Conservation (phyloP, 2,888 invertebrate genomes). For the Incurvaria masculella region DNA sequence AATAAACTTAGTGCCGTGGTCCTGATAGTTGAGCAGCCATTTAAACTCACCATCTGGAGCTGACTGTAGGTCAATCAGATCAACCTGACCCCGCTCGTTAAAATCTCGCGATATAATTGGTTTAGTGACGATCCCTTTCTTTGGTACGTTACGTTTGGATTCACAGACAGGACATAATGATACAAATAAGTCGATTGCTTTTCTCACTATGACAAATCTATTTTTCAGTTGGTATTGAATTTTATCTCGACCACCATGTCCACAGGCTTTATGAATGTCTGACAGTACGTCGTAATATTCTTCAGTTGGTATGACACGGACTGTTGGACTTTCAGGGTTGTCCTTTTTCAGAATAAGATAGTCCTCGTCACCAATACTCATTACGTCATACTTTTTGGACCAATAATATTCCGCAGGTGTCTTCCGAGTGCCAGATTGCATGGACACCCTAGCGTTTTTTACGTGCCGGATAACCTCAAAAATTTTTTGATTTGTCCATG, state of each 20-base stretch:
- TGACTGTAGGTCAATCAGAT: conserved; percentile 23
- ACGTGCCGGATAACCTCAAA: background rate
- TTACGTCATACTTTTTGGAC: conserved; percentile 15
- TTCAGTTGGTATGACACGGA: conserved; percentile 15
- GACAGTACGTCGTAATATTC: conserved; percentile 16
- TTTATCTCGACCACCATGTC: background rate
- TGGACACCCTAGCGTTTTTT: too few species aligned
- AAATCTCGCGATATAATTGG: conserved; percentile 21
- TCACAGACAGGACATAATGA: background rate
- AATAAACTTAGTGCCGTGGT: conserved; percentile 25
- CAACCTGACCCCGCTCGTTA: conserved; percentile 22
- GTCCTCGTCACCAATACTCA: conserved; percentile 12
- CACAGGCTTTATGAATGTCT: conserved; percentile 16
- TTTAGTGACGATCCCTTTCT: conserved; percentile 19
- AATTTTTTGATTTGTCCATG: background rate
- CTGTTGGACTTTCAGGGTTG: conserved; percentile 8
- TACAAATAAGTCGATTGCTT: background rate
- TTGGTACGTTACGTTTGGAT: conserved; percentile 6
- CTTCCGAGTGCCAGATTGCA: too few species aligned
- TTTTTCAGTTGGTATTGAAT: background rate
- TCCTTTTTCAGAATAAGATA: conserved; percentile 16
- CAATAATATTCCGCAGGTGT: too few species aligned
- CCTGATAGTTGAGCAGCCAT: conserved; percentile 26
- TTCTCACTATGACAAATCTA: background rate
- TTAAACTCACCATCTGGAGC: conserved; percentile 24